Evolutionary conservation across 2,888 invertebrate genomes (phyloP).

Genomic region (Drosophila conformis): DNA sequence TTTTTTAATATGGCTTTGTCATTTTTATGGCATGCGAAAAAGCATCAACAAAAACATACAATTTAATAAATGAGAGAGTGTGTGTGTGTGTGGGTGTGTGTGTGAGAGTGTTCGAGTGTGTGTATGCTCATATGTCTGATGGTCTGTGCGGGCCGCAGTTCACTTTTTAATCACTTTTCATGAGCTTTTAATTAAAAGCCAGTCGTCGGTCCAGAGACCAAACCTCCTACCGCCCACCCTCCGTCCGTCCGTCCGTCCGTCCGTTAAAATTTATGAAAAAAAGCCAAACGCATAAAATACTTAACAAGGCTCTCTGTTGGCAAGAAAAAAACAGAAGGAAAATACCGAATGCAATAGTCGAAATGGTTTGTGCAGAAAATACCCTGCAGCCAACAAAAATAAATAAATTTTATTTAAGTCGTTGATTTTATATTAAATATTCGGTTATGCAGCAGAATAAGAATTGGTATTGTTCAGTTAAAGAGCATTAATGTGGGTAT

Average conservation of each 20-base stretch:
- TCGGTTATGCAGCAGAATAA: neutral
- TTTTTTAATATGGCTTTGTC: conserved; percentile 62
- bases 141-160: conserved; percentile 64
- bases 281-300: conserved; percentile 65
- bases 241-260: neutral
- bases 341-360: conserved; percentile 3
- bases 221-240: conserved; percentile 16
- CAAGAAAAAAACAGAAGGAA: neutral
- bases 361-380: conserved; percentile 3
- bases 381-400: conserved; percentile 20
- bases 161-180: conserved; percentile 80
- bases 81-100: conserved; percentile 6
- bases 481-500: neutral
- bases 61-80: conserved; percentile 59
- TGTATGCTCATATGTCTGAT: conserved; percentile 19
- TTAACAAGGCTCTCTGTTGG: conserved; percentile 54
- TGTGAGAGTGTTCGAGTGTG: neutral
- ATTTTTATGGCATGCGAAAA: conserved; percentile 62
- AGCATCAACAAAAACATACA: conserved; percentile 39
- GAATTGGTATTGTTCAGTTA: too few species aligned
- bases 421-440: neutral
- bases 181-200: conserved; percentile 76
- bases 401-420: neutral
- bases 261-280: conserved; percentile 60
- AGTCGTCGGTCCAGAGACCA: conserved; percentile 24